Evolutionary conservation across 1,140 invertebrate genomes (phyloP), one percentile per base, ranked within the genome.

Genomic region (Andricus grossulariae): DNA sequence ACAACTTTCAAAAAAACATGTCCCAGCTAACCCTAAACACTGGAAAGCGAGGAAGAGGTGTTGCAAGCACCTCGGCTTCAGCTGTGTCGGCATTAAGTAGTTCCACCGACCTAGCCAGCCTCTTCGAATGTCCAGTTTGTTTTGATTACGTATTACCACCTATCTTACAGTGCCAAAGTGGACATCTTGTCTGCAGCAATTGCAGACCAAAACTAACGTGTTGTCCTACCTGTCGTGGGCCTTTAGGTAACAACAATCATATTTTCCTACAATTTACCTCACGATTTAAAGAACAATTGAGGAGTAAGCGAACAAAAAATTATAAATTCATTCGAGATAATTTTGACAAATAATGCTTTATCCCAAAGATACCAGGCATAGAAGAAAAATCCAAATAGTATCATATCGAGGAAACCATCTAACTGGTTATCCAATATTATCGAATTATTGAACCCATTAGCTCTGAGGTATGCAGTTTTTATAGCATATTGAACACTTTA

Each of bases 71-170:
- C 25, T 92, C 91, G 8, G 84, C 90, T 10, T 88, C 90, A 52
- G 85, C 90, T 1, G 90, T 91, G 32, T 89, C 91, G 12, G 86
- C 91, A 6, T 81, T 91, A 18, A 91, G 86, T 74, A 91, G 89
- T 52, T 95, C 96, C 50, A 95, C 96, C 82, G 98, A 99, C 89
- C 90, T 99, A 86, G 97, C 98, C 51, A 97, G 96, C 77, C 92
- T 99, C 19, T 99, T 99, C 92, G 99, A 99, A 91, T 99, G 99
- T 92, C 99, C 99, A 13, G 99, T 99, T 72, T 99, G 99, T 92
- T 99, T 99, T 92, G 99, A 99, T 92, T 99, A 99, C 94, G 99
- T 99, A 77, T 93, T 99, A 85, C 99, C 99, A 75, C 99, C 99
- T 18, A 99, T 97, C 82, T 92, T 97, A 86, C 96, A 97, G 90